Evolutionary conservation across 2,888 invertebrate species (phyloP).

Genomic region (Sinopyrophorus schimmeli): DNA sequence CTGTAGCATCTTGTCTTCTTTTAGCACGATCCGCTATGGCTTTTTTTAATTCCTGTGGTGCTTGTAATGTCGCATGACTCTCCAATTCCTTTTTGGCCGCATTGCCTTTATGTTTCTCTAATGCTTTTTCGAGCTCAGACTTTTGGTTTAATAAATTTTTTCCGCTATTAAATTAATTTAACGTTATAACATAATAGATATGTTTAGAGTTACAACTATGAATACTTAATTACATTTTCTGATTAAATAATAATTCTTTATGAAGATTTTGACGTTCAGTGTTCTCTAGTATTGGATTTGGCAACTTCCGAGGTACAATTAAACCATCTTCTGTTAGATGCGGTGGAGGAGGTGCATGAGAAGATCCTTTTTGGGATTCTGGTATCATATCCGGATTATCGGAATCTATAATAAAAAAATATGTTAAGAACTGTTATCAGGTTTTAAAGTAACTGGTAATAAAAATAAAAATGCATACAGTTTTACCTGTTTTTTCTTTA

Average conservation of each 20-base stretch:
- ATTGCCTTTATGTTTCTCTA: slow-evolving; percentile 87
- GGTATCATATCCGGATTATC: slow-evolving; percentile 56
- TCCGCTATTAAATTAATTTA: slow-evolving; percentile 68
- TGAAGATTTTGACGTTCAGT: slow-evolving; percentile 83
- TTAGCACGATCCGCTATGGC: slow-evolving; percentile 66
- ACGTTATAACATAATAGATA: too few relatives aligned
- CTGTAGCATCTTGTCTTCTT: slow-evolving; percentile 56
- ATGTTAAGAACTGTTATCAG: too few relatives aligned
- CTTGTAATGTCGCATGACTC: slow-evolving; percentile 47
- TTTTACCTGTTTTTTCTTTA: too few relatives aligned
- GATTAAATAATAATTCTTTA: slow-evolving; percentile 86
- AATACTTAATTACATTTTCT: slow-evolving; percentile 77
- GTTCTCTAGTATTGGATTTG: slow-evolving; percentile 85
- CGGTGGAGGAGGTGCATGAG: slow-evolving; percentile 46
- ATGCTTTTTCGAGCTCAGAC: slow-evolving; percentile 84
- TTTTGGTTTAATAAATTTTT: slow-evolving; percentile 91
- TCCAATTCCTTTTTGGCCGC: slow-evolving; percentile 70
- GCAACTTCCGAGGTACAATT: slow-evolving; percentile 82
- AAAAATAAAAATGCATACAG: too few relatives aligned
- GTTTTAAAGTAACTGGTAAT: slow-evolving; percentile 2
- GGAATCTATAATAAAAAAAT: slow-evolving; percentile 35
- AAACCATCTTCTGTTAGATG: slow-evolving; percentile 66
- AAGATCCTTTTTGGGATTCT: slow-evolving; percentile 44
- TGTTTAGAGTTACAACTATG: too few relatives aligned
- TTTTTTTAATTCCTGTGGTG: slow-evolving; percentile 61